phyloP scores from a whole-genome alignment of 2,888 invertebrate species.

The Brassicogethes aeneus region DNA sequence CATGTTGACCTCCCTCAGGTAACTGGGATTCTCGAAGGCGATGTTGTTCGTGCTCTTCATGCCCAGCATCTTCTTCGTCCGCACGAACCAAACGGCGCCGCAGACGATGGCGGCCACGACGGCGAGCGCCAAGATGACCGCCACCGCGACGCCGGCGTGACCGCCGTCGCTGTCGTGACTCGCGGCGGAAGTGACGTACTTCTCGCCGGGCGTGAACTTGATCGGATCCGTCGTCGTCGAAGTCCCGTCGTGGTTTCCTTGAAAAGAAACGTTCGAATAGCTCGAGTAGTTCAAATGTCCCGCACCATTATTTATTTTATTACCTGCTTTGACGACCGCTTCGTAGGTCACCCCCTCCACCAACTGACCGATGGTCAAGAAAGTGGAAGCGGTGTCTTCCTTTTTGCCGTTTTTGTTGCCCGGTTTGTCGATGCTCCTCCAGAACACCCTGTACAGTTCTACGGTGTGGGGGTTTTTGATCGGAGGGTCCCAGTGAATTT shows the following conservation, averaged over 20 bases:
- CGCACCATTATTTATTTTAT: no score
- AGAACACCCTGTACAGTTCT: constrained; percentile 75
- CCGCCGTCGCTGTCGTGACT: constrained; percentile 45
- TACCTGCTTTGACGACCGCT: constrained; percentile 74
- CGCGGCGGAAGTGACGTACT: constrained; percentile 61
- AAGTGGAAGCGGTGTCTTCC: constrained; percentile 64
- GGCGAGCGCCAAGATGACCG: constrained; percentile 53
- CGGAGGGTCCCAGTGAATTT: constrained; percentile 68
- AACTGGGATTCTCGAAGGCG: constrained; percentile 79
- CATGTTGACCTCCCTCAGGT: constrained; percentile 66
- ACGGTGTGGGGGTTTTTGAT: constrained; percentile 74
- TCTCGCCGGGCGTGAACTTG: constrained; percentile 66
- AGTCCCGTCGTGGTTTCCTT: constrained; percentile 48
- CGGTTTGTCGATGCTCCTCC: constrained; percentile 55
- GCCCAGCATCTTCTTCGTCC: constrained; percentile 53
- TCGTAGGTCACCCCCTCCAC: constrained; percentile 69
- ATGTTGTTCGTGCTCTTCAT: constrained; percentile 64
- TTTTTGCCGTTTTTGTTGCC: constrained; percentile 48
- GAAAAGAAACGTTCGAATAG: no score
- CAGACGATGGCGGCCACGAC: constrained; percentile 53
- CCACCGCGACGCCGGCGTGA: constrained; percentile 54
- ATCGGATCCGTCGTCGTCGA: constrained; percentile 66
- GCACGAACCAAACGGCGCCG: constrained; percentile 53
- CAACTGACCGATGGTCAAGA: constrained; percentile 59
- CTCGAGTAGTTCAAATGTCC: no score